Conservation (phyloP, 2,797 vertebrate species). For the Benthosema pterotum region DNA sequence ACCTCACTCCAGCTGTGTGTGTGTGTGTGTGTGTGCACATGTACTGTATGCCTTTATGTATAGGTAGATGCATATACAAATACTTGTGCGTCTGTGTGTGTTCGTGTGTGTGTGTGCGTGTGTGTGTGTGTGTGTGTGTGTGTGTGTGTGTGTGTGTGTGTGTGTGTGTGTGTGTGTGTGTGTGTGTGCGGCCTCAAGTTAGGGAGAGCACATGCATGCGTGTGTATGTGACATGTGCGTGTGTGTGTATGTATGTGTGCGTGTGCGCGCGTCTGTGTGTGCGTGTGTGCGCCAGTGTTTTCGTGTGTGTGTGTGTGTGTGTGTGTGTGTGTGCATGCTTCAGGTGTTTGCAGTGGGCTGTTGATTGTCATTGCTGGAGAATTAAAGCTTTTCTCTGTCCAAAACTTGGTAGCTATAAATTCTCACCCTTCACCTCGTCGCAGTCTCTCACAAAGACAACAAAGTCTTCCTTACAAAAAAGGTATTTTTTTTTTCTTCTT, state of each 20-base stretch:
- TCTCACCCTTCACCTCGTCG: slow-evolving; percentile 74
- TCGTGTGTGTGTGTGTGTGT: slow-evolving; percentile 20
- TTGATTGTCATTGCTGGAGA: slow-evolving; percentile 91
- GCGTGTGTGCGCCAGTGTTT: slow-evolving; percentile 16
- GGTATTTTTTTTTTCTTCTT: slow-evolving; percentile 64
- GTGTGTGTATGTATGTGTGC: slow-evolving; percentile 25
- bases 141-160: background rate
- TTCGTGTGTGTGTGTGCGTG: slow-evolving; percentile 3
- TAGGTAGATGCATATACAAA: background rate
- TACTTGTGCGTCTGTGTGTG: slow-evolving; percentile 51
- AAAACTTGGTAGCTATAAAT: slow-evolving; percentile 79
- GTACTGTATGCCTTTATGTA: slow-evolving; percentile 10
- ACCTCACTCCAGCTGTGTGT: slow-evolving; percentile 65
- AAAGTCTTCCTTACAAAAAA: slow-evolving; percentile 66
- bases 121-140: slow-evolving; percentile 26
- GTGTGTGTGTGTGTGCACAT: slow-evolving; percentile 50
- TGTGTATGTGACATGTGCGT: slow-evolving; percentile 26
- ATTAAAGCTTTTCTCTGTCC: slow-evolving; percentile 80
- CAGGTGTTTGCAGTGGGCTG: slow-evolving; percentile 67
- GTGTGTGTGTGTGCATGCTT: slow-evolving; percentile 37
- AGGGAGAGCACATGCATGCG: slow-evolving; percentile 12
- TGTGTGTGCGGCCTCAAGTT: slow-evolving; percentile 11
- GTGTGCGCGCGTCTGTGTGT: slow-evolving; percentile 30
- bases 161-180: slow-evolving; percentile 18
- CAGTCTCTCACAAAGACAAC: slow-evolving; percentile 77